phyloP scores from a whole-genome alignment of 2,888 invertebrate species.

The Watsonalla cultraria region DNA sequence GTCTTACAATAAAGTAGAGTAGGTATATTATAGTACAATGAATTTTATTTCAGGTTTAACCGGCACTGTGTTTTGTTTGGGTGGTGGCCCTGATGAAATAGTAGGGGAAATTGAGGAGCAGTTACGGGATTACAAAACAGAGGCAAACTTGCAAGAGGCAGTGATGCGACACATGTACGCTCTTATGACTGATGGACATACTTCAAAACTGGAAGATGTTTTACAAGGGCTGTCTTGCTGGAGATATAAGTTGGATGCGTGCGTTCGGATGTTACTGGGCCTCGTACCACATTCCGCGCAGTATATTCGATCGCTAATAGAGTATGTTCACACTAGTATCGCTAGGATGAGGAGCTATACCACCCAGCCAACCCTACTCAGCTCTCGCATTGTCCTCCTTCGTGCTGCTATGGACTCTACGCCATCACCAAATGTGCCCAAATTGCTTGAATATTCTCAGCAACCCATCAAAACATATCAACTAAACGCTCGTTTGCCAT shows the following conservation, averaged over 20 bases:
- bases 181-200: neutral
- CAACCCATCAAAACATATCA: neutral
- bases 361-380: too few species aligned
- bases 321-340: neutral
- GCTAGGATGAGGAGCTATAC: neutral
- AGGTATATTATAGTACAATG: too few species aligned
- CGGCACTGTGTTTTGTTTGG: neutral
- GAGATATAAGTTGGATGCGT: neutral
- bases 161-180: neutral
- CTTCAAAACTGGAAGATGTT: neutral
- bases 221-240: neutral
- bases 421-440: too few species aligned
- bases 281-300: neutral
- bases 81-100: neutral
- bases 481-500: neutral
- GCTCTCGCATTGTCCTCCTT: too few species aligned
- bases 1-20: neutral
- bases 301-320: neutral
- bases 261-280: neutral
- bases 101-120: neutral
- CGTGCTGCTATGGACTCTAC: too few species aligned
- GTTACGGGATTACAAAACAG: neutral
- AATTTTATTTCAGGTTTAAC: neutral
- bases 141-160: neutral
- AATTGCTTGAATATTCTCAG: too few species aligned